Evolutionary conservation across 2,888 invertebrate genomes (phyloP), one percentile per base, ranked within the genome.

Genomic region (Drosophila borborema): DNA sequence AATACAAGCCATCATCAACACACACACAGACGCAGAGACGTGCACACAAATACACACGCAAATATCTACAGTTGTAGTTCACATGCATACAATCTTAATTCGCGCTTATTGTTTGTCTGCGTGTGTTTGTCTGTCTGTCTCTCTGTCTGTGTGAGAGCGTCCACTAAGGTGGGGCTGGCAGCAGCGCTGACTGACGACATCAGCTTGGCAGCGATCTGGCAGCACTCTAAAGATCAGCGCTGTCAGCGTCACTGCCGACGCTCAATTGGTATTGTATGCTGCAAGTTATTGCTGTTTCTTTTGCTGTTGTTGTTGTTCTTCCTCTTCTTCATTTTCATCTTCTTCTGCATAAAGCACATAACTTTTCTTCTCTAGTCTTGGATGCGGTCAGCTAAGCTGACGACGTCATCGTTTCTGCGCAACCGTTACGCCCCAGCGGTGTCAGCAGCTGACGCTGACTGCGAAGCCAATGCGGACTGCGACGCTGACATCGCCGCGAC

Each of bases 111-210:
- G 78, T 69, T 46, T 65, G 38, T 51, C 28, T 64, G n/a, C 34
- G 34, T 18, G 23, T 54, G 48, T 41, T 28, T 61, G 67, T 28
- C 10, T 64, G 34, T 55, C 7, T 41, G 41, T 41, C n/a, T 41
- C 8, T 41, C 58, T 41, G 31, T n/a, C 45, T 48, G 36, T 69
- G 74, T 43, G 64, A 46, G 60, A 46, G 60, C 54, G 70, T 53
- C 28, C 71, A 74, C 77, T 74, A 81, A 84, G 86, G 84, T 86
- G 86, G 83, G 84, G 84, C 86, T 80, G 68, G 38, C 16, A 69
- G 66, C 59, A 66, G 69, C 68, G 70, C 61, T 48, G 48, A 64
- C 63, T 77, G 74, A 77, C 74, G 74, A 80, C 80, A 82, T 83
- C 84, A 75, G 55, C 49, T 49, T 40, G 60, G 72, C 60, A 54